These are phyloP conservation scores for Ectropis grisescens DNA, from an alignment of 1,140 invertebrate species.

Conservation along the genomic window DNA sequence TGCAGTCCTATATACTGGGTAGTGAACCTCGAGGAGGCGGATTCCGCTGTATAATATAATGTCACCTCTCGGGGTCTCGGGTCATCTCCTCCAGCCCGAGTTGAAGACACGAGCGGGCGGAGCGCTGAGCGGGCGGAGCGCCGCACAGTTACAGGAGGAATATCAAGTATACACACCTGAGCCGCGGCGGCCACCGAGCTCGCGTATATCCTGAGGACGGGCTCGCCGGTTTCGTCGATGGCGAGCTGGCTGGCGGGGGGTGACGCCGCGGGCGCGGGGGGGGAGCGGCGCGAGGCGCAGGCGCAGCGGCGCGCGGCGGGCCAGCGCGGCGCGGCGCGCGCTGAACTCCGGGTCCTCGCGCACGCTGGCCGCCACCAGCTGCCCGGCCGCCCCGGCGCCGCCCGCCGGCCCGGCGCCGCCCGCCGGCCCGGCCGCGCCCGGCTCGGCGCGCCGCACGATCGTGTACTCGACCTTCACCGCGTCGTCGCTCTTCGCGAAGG, in stretches of 20 bases:
- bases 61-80: too few species aligned
- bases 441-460: constrained; percentile 33
- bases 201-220: constrained; percentile 52
- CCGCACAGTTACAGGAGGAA: too few species aligned
- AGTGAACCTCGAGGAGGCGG: too few species aligned
- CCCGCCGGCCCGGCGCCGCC: constrained; percentile 36
- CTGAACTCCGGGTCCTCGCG: constrained; percentile 53
- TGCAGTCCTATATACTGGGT: too few species aligned
- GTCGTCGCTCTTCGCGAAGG: constrained; percentile 41
- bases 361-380: constrained; percentile 48
- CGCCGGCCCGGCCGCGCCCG: constrained; percentile 26
- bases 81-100: too few species aligned
- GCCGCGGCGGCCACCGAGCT: constrained; percentile 44
- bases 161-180: too few species aligned
- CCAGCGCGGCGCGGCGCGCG: constrained; percentile 33
- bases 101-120: too few species aligned
- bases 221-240: constrained; percentile 56
- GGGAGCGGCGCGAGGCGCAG: constrained; percentile 34
- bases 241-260: constrained; percentile 51
- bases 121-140: too few species aligned
- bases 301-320: constrained; percentile 35
- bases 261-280: constrained; percentile 35
- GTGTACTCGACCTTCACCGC: constrained; percentile 51
- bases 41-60: too few species aligned
- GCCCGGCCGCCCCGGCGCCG: constrained; percentile 39